Evolutionary conservation across 2,113 vertebrate genomes (phyloP).

Genomic region (Labrus mixtus): DNA sequence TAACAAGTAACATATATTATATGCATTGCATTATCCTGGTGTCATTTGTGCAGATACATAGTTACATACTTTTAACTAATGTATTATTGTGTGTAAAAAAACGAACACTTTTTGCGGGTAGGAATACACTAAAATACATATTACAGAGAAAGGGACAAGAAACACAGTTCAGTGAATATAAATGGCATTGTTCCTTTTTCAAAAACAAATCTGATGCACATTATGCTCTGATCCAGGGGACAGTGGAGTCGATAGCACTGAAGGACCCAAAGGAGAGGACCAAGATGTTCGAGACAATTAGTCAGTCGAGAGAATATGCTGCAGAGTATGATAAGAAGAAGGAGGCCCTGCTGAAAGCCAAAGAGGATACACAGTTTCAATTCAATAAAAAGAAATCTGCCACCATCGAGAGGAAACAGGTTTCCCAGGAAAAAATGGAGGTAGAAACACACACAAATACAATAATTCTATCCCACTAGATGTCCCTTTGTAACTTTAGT

Average conservation of each 20-base stretch:
- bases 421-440: conserved; percentile 90
- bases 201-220: neutral
- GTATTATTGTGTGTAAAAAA: too few relatives aligned
- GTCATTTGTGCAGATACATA: neutral
- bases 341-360: conserved; percentile 86
- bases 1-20: neutral
- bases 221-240: conserved; percentile 83
- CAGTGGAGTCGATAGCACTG: conserved; percentile 93
- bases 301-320: conserved; percentile 86
- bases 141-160: neutral
- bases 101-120: too few relatives aligned
- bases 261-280: conserved; percentile 93
- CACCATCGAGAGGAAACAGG: conserved; percentile 88
- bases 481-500: too few relatives aligned
- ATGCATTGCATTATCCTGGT: too few relatives aligned
- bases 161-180: neutral
- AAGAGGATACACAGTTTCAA: conserved; percentile 90
- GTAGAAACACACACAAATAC: conserved; percentile 66
- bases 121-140: too few relatives aligned
- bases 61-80: neutral
- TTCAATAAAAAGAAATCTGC: conserved; percentile 92
- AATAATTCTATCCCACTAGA: neutral
- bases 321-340: conserved; percentile 90
- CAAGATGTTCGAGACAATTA: conserved; percentile 92
- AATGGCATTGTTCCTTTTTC: neutral